These are phyloP conservation scores for Cephus cinctus DNA, from an alignment of 1,140 invertebrate genomes.

Conservation along the genomic window DNA sequence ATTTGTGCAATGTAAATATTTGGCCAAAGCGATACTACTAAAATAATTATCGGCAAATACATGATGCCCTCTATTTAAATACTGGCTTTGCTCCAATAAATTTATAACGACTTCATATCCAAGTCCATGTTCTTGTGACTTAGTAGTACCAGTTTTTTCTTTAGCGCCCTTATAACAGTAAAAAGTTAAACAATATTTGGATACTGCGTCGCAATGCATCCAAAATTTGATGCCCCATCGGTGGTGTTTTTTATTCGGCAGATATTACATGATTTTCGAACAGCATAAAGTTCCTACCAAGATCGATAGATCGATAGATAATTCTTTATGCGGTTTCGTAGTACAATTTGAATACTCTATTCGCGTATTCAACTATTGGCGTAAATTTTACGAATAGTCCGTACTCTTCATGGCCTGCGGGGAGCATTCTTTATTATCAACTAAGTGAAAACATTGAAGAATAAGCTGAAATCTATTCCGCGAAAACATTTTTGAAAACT, in stretches of 20 bases:
- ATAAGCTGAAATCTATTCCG: slow-evolving; percentile 25
- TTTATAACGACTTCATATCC: too few relatives aligned
- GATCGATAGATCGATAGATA: slow-evolving; percentile 30
- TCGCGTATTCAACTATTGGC: slow-evolving; percentile 28
- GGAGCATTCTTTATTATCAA: slow-evolving; percentile 13
- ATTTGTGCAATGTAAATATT: slow-evolving; percentile 10
- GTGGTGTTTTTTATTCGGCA: slow-evolving; percentile 33
- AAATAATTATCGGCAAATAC: slow-evolving; percentile 17
- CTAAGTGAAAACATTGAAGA: slow-evolving; percentile 24
- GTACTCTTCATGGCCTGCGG: slow-evolving; percentile 21
- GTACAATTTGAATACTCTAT: slow-evolving; percentile 27
- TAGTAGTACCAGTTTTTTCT: not conserved
- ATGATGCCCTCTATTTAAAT: too few relatives aligned
- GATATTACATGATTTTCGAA: slow-evolving; percentile 22
- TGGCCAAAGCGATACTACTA: slow-evolving; percentile 17
- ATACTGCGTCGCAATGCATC: slow-evolving; percentile 27
- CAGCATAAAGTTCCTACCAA: slow-evolving; percentile 25
- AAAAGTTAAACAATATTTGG: slow-evolving; percentile 30
- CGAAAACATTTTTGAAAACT: slow-evolving; percentile 30
- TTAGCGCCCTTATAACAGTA: slow-evolving; percentile 25
- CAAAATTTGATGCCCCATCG: slow-evolving; percentile 33
- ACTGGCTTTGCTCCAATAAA: too few relatives aligned
- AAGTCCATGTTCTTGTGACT: too few relatives aligned
- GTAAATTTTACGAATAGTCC: slow-evolving; percentile 30
- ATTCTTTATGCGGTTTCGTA: slow-evolving; percentile 26